Evolutionary conservation across 2,113 vertebrate genomes (phyloP), one percentile per base, ranked within the genome.

Genomic region (Coptodon bakossiorum): DNA sequence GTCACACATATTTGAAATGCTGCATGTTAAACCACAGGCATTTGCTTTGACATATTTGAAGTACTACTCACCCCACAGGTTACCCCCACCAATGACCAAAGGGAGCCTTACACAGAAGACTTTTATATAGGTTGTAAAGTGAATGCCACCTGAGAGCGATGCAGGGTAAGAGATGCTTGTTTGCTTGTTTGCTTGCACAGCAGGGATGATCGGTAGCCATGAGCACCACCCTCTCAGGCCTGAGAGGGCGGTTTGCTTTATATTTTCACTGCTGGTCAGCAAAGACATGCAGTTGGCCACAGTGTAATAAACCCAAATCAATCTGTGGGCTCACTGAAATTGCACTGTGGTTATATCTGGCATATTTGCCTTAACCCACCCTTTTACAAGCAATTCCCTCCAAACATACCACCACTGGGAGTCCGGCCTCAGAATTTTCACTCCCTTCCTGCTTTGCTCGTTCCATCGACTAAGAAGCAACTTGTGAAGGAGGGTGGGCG

Each of bases 221-320:
- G 86, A 63, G 86, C 85, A 83, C 45, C 83, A 9, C 73, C 27
- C 45, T 78, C 45, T 31, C 45, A 29, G 17, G 45, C 24, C 86
- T 22, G 48, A 89, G 50, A 80, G 56, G 56, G 19, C 6, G 4
- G 36, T 84, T 85, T 86, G 80, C 59, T 22, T 91, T 90, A 90
- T 88, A 92, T 94, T 93, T 92, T 86, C 71, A 36, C 83, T 34
- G 48, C 59, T 90, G 91, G 91, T 85, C 71, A 50, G 71, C 13
- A 78, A 34, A 54, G 56, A 88, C 22, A 82, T 68, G 40, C 80
- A 90, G 38, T 59, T 81, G 13, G 79, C 92, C 91, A 92, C 90
- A 85, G 89, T 89, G 7, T 43, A 86, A 92, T 92, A 81, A 94
- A 90, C 57, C 76, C 73, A 87, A 91, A 91, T 90, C 84, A 92